Conservation (phyloP, 2,888 invertebrate species). For the Amblyjoppa fuscipennis region DNA sequence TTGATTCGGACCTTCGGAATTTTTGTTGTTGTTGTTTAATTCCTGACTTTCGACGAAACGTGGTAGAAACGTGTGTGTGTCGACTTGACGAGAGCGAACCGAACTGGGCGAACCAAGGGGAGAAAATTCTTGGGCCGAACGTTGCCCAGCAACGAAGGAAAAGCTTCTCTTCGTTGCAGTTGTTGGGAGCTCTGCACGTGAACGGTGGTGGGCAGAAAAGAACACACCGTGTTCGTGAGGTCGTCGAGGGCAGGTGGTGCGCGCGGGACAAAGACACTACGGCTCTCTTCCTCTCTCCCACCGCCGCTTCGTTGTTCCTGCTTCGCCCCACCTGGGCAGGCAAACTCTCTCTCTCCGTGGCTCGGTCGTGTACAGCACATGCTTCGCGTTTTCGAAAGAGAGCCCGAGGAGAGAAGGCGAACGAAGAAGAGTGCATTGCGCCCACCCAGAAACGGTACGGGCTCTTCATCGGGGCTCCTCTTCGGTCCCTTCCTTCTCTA, state of each 20-base stretch:
- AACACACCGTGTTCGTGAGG: conserved; percentile 40
- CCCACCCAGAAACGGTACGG: conserved; percentile 62
- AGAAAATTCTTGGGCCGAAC: neutral
- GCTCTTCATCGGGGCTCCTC: conserved; percentile 36
- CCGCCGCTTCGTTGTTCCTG: conserved; percentile 15
- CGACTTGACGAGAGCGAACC: neutral
- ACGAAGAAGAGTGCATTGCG: conserved; percentile 58
- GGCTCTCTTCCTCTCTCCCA: conserved; percentile 20
- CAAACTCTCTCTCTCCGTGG: conserved; percentile 14
- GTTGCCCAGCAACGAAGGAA: conserved; percentile 11
- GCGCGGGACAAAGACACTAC: conserved; percentile 30
- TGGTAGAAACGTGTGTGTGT: neutral
- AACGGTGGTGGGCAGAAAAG: conserved; percentile 13
- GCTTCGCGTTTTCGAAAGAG: conserved; percentile 49
- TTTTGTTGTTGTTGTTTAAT: neutral
- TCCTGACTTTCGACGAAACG: neutral
- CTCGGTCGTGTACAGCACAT: conserved; percentile 36
- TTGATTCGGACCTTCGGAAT: neutral
- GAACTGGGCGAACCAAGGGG: neutral
- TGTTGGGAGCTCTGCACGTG: conserved; percentile 5
- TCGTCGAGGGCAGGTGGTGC: conserved; percentile 67
- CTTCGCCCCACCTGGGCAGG: conserved; percentile 58
- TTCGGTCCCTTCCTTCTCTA: neutral
- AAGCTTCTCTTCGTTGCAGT: conserved; percentile 9
- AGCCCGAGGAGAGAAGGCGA: conserved; percentile 27